These are phyloP conservation scores for Erethizon dorsatum DNA, from an alignment of 2,797 vertebrate species.

Conservation along the genomic window DNA sequence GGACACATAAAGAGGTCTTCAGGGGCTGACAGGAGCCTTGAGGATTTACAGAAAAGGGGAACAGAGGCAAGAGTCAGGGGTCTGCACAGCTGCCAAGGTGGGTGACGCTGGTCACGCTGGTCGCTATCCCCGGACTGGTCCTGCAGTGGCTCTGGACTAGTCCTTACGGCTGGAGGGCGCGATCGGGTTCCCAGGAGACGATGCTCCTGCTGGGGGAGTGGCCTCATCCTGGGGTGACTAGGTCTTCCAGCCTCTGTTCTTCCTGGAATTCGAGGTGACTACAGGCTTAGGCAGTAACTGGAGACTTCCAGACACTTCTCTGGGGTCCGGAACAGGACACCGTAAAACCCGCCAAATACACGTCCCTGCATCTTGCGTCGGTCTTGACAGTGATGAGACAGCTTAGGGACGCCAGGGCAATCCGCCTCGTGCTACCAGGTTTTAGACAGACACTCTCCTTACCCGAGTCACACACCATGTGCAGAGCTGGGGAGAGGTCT, in stretches of 20 bases:
- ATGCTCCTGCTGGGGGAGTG: background rate
- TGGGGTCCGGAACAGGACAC: background rate
- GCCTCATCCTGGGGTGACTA: background rate
- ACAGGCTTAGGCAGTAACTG: background rate
- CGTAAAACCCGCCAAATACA: background rate
- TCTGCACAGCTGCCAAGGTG: background rate
- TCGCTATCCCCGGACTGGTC: background rate
- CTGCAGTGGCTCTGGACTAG: background rate
- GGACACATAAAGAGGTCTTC: background rate
- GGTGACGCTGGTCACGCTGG: background rate
- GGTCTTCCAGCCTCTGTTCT: background rate
- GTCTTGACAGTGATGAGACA: background rate
- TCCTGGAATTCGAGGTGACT: background rate
- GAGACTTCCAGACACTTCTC: background rate
- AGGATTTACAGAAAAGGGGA: background rate
- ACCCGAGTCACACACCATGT: background rate
- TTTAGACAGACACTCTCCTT: background rate
- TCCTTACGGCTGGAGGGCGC: background rate
- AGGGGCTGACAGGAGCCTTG: background rate
- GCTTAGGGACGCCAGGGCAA: background rate
- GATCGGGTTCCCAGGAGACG: background rate
- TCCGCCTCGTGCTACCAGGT: background rate
- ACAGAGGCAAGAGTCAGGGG: background rate
- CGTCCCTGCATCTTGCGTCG: background rate
- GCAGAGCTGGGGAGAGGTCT: background rate